Base-by-base conservation (phyloP, 92 coral and sea anemone species). In the Parazoanthus atlanticus region DNA sequence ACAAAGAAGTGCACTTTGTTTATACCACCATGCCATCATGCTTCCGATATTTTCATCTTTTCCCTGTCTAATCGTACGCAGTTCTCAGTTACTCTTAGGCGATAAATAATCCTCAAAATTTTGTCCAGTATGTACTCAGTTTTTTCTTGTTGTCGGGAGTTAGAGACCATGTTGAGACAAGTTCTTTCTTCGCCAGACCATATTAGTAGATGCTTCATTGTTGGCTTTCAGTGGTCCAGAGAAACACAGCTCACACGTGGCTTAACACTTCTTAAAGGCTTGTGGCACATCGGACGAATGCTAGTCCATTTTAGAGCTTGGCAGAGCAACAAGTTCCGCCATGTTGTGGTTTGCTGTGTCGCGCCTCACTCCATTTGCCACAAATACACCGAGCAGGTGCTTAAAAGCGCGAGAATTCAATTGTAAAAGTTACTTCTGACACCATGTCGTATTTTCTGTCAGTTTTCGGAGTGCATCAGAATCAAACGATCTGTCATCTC, bases 321-420 rank as follows among this genome's bases (percentile, higher is more conserved):
- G 90, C n/a, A n/a, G n/a, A n/a, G 89, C 92, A 64, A 85, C 67
- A 52, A 93, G 88, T 91, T 93, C 90, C 11, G 94, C 96, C 93
- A 89, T 82, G 58, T 47, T 71, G 64, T 16, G 23, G 23, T 13
- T 54, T 11, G 64, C 9, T 17, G 3, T 54, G 64, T 54, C 23
- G 64, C 64, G 64, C 64, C 9, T 54, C 64, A 13, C 64, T 54
- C 64, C 23, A 19, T 54, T 54, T 54, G 64, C 23, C 23, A 54
- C 64, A 54, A 54, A 16, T 54, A 54, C 64, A 54, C 23, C 64
- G 17, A 54, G 1, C 64, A 54, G 64, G 64, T 9, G 64, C 9
- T 54, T 17, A 16, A 13, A 54, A 54, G 23, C 23, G 64, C 64
- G 0, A 13, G 64, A 54, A 54, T 54, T 54, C 64, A 54, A 54